These are phyloP conservation scores for Pionites leucogaster DNA, from an alignment of 2,113 vertebrate genomes.

Conservation along the genomic window DNA sequence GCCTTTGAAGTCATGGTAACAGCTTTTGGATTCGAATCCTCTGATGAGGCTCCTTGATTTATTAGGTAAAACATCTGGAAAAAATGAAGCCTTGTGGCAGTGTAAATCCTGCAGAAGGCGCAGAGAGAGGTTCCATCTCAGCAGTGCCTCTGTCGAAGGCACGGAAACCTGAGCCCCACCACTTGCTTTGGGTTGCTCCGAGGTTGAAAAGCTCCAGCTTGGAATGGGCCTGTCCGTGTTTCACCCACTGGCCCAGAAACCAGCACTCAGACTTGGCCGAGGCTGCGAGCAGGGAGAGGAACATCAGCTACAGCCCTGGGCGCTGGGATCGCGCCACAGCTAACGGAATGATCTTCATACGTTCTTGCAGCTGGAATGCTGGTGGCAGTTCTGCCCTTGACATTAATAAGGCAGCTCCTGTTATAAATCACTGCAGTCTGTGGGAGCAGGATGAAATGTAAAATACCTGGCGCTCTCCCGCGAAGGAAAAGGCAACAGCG, in stretches of 20 bases:
- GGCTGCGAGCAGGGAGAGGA: background rate
- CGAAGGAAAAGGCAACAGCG: background rate
- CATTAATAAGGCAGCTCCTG: background rate
- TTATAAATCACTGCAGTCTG: background rate
- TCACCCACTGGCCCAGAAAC: background rate
- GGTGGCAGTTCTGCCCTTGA: slow-evolving; percentile 21
- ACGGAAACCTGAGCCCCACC: slow-evolving; percentile 15
- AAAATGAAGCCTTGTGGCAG: slow-evolving; percentile 62
- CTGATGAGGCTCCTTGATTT: slow-evolving; percentile 66
- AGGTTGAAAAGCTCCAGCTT: background rate
- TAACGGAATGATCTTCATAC: background rate
- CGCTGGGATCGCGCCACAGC: background rate
- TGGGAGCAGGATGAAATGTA: background rate
- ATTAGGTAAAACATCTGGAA: slow-evolving; percentile 74
- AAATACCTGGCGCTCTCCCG: background rate
- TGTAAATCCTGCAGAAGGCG: slow-evolving; percentile 53
- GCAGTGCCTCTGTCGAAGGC: slow-evolving; percentile 7
- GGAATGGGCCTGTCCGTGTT: background rate
- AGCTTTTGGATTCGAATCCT: slow-evolving; percentile 53
- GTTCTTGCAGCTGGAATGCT: background rate
- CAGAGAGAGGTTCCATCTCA: background rate
- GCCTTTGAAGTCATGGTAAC: slow-evolving; percentile 68
- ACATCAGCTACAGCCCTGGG: background rate
- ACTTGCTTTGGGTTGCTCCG: background rate
- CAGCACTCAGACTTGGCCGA: background rate